These are phyloP conservation scores for Dorcus parallelipipedus DNA, from an alignment of 2,888 invertebrate species.

Conservation along the genomic window DNA sequence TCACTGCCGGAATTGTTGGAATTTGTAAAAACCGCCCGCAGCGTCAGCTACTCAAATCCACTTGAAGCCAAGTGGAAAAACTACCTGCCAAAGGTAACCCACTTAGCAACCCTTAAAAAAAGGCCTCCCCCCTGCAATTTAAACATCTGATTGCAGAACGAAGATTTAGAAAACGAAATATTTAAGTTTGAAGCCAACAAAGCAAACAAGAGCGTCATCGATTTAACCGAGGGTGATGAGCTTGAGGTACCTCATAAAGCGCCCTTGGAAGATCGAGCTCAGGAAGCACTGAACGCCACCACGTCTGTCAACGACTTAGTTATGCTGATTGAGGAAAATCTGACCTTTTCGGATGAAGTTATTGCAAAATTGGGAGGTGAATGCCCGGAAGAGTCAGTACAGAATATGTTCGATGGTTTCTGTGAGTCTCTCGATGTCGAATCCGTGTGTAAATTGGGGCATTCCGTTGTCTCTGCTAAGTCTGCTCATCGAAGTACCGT, in stretches of 20 bases:
- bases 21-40: not conserved
- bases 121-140: not conserved
- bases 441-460: not conserved
- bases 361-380: not conserved
- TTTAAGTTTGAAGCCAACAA: not conserved
- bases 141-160: not conserved
- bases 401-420: not conserved
- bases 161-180: not conserved
- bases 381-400: not conserved
- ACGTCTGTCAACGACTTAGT: not conserved
- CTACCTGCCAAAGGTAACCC: not conserved
- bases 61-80: not conserved
- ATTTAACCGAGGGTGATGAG: not conserved
- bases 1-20: not conserved
- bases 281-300: not conserved
- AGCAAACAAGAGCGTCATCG: not conserved
- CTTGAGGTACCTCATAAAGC: not conserved
- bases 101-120: not conserved
- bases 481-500: not conserved
- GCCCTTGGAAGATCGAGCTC: not conserved
- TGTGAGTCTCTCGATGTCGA: not conserved
- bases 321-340: not conserved
- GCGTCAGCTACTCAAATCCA: not conserved
- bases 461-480: not conserved
- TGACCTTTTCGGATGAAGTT: not conserved